phyloP scores from a whole-genome alignment of 2,888 invertebrate genomes.

The Drosophila multiciliata region DNA sequence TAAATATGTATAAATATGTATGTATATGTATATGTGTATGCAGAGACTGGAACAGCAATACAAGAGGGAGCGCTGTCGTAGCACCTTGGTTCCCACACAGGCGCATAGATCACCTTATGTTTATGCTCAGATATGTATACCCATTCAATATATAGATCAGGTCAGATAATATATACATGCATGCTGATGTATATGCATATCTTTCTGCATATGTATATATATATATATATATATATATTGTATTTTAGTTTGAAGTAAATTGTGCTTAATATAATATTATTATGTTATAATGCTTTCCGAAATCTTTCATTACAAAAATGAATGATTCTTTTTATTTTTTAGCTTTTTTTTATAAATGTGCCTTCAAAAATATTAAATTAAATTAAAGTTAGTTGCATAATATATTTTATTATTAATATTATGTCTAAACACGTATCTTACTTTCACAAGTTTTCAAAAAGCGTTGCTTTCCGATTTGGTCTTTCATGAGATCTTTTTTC shows the following conservation, averaged over 20 bases:
- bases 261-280: not conserved
- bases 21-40: not conserved
- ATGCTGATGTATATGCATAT: not conserved
- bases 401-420: no score
- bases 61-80: conserved; percentile 8
- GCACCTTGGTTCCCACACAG: conserved; percentile 62
- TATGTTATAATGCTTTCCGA: not conserved
- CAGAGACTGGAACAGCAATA: not conserved
- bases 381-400: no score
- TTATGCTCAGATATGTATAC: conserved; percentile 5
- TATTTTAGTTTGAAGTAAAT: not conserved
- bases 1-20: not conserved
- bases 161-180: conserved; percentile 1
- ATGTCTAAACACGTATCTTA: not conserved
- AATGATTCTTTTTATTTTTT: not conserved
- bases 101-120: conserved; percentile 62
- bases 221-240: not conserved
- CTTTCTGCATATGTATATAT: not conserved
- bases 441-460: not conserved
- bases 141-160: conserved; percentile 4
- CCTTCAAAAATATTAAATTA: not conserved
- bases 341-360: not conserved
- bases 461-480: not conserved
- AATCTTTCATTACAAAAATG: not conserved
- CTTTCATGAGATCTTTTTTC: not conserved